Base-by-base conservation (phyloP, 1,140 invertebrate species). In the Rhynchophorus ferrugineus region DNA sequence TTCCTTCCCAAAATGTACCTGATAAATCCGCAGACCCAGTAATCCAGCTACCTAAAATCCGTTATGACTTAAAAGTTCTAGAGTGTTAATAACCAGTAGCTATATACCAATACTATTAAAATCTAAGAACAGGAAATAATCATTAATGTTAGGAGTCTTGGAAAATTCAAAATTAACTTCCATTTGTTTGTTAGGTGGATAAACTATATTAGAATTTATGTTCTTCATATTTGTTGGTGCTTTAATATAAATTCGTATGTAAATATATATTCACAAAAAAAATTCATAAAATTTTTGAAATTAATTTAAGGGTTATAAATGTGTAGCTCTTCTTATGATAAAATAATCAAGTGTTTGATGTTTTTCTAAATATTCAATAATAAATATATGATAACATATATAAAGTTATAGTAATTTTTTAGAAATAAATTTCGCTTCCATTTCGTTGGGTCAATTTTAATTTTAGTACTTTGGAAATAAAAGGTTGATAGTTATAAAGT, bases 1-100 rank as follows among this genome's bases (percentile, higher is more conserved):
- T 58, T 9, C 61, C 60, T 53, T 63, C 61, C 63, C 63, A 65
- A 45, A 60, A 54, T 3, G 59, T 58, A 3, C 56, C 54, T 16
- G 52, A 44, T 18, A 65, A 11, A 46, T 57, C 59, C 2, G 63
- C 60, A 16, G 53, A 52, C 11, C 63, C 61, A 11, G 62, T 16
- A 29, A 65, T 56, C 0, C 51, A 55, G 44, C 61, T 52, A 21
- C 56, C 62, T 64, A 16, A 42, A 62, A 61, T n/a, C 20, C n/a
- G 14, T 17, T 7, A 20, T 41, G n/a, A 29, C 37, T 13, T 17
- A 33, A 29, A 39, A 13, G 14, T 6, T 7, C n/a, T 13, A 14
- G 14, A 14, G 37, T 39, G 5, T n/a, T n/a, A n/a, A 17, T 7
- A 39, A 39, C 17, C n/a, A n/a, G 14, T 6, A 14, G 37, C 9